phyloP scores from a whole-genome alignment of 2,888 invertebrate genomes.

The Scaptomyza cyrtandrae region DNA sequence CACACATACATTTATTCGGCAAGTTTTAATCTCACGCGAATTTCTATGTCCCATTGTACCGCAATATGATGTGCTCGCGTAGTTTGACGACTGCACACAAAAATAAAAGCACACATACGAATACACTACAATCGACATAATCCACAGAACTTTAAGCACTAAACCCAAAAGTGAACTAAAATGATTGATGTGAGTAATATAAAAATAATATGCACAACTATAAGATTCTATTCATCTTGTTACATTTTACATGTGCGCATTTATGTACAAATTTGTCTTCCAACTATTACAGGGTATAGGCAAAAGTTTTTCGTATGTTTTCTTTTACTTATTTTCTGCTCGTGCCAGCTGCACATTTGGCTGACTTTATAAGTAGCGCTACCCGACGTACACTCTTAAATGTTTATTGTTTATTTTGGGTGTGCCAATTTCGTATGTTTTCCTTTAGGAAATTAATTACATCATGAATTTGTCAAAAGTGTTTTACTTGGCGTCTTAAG shows the following conservation, averaged over 20 bases:
- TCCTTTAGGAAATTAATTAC: constrained; percentile 69
- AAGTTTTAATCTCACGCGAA: constrained; percentile 65
- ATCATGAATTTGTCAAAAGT: constrained; percentile 75
- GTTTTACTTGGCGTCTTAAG: constrained; percentile 16
- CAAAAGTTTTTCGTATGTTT: not conserved
- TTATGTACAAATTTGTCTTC: not conserved
- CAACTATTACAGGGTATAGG: constrained; percentile 25
- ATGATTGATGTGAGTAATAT: not conserved
- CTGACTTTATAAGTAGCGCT: constrained; percentile 44
- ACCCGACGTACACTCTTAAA: constrained; percentile 29
- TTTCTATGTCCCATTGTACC: constrained; percentile 20
- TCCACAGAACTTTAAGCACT: constrained; percentile 8
- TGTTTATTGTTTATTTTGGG: constrained; percentile 73
- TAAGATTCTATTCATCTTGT: not conserved
- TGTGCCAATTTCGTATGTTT: constrained; percentile 67
- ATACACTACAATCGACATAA: not conserved
- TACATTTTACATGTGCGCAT: not conserved
- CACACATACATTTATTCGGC: constrained; percentile 3
- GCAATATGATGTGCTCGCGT: constrained; percentile 16
- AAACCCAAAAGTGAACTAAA: not conserved
- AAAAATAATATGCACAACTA: not conserved
- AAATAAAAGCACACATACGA: not conserved
- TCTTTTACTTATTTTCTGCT: not conserved
- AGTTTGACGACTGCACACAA: constrained; percentile 12
- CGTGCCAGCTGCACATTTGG: constrained; percentile 12